Percentiles rank a stretch among this genome's conserved stretches.
Evolutionary conservation across 2,113 vertebrate genomes (phyloP).

Genomic region (Crotalus horridus): DNA sequence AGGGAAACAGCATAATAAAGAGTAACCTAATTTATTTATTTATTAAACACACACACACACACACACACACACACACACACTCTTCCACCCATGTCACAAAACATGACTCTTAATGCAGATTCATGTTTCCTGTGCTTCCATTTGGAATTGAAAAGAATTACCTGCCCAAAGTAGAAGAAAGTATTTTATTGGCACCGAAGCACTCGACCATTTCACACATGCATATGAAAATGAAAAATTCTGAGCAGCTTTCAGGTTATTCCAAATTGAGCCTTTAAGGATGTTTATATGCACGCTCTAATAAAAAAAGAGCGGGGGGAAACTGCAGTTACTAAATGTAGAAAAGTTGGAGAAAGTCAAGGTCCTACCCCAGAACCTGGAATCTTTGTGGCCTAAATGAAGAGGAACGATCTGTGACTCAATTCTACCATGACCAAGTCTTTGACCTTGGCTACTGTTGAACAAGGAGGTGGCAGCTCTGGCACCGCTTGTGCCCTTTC

Average conservation of each 20-base stretch:
- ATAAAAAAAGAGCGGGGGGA: not conserved
- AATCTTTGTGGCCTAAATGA: not conserved
- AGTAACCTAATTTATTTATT: not conserved
- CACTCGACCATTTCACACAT: not conserved
- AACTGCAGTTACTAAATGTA: not conserved
- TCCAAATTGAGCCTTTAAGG: not conserved
- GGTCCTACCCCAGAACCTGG: not conserved
- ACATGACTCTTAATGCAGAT: not conserved
- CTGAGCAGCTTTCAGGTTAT: not conserved
- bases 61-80: not conserved
- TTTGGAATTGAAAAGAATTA: not conserved
- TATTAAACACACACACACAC: not conserved
- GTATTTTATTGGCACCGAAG: not conserved
- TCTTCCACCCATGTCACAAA: not conserved
- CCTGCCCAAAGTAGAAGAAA: not conserved
- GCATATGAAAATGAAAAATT: not conserved
- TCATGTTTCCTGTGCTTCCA: not conserved
- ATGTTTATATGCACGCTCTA: not conserved
- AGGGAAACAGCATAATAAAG: not conserved
- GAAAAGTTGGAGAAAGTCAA: not conserved
- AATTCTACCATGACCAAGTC: not conserved
- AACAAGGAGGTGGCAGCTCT: not conserved
- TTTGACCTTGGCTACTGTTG: not conserved
- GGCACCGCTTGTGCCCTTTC: not conserved
- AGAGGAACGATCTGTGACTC: not conserved